phyloP scores from a whole-genome alignment of 2,888 invertebrate genomes.

The Altica lythri region DNA sequence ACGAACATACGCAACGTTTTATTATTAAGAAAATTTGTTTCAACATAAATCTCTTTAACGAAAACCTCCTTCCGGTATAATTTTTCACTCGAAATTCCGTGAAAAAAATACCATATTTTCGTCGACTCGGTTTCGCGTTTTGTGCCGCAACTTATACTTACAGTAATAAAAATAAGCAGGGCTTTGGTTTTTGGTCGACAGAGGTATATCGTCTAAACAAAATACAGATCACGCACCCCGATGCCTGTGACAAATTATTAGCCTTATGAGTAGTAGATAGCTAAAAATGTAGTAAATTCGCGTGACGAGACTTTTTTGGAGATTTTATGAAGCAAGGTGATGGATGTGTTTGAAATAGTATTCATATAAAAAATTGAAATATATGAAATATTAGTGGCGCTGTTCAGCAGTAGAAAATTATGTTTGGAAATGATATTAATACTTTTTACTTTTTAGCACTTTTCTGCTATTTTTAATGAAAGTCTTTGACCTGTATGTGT shows the following conservation, averaged over 20 bases:
- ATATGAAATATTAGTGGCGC: too few relatives aligned
- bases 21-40: slow-evolving; percentile 13
- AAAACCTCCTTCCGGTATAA: slow-evolving; percentile 14
- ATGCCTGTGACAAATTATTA: slow-evolving; percentile 29
- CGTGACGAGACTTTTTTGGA: too few relatives aligned
- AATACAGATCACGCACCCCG: slow-evolving; percentile 21
- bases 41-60: slow-evolving; percentile 12
- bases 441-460: too few relatives aligned
- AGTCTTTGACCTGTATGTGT: too few relatives aligned
- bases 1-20: slow-evolving; percentile 1
- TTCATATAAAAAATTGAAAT: too few relatives aligned
- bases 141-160: slow-evolving; percentile 1
- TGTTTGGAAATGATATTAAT: too few relatives aligned
- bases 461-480: too few relatives aligned
- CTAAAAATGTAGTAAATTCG: slow-evolving; percentile 23
- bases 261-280: slow-evolving; percentile 18
- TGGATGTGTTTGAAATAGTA: too few relatives aligned
- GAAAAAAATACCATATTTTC: slow-evolving; percentile 11
- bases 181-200: slow-evolving; percentile 13
- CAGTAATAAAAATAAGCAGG: slow-evolving; percentile 18
- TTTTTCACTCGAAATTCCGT: slow-evolving; percentile 7
- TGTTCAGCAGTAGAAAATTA: too few relatives aligned
- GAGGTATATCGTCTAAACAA: slow-evolving; percentile 22
- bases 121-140: background rate
- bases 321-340: too few relatives aligned